Conservation (phyloP, 2,113 vertebrate species). For the Piprites chloris region DNA sequence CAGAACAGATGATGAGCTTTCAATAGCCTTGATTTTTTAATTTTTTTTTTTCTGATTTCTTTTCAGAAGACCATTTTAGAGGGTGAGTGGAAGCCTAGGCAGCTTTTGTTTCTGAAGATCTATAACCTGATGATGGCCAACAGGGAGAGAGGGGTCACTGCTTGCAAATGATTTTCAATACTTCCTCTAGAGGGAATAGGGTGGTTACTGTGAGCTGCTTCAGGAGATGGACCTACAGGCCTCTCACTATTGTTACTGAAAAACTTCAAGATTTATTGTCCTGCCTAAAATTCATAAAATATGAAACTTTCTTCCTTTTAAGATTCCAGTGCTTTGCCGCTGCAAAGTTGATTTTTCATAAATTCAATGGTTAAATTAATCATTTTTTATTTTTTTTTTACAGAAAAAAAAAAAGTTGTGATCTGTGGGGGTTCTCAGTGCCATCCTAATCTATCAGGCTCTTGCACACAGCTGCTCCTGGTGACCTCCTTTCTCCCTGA, state of each 20-base stretch:
- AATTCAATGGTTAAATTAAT: background rate
- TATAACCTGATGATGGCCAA: slow-evolving; percentile 27
- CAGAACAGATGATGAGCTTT: background rate
- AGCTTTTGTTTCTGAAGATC: slow-evolving; percentile 48
- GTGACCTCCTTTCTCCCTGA: background rate
- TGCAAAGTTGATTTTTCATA: background rate
- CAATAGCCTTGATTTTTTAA: background rate
- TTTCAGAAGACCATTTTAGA: background rate
- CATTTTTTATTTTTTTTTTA: background rate
- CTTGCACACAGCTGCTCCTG: background rate
- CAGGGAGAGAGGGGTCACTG: background rate
- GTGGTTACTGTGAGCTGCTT: background rate
- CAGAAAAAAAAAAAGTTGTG: background rate
- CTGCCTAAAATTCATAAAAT: background rate
- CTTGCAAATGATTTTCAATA: background rate
- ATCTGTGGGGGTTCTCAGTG: background rate
- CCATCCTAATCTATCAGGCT: background rate
- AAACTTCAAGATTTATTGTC: slow-evolving; percentile 19
- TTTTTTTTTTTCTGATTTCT: background rate
- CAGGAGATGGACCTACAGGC: background rate
- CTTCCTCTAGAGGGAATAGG: slow-evolving; percentile 39
- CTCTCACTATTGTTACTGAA: background rate
- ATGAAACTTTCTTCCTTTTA: background rate
- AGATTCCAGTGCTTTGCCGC: background rate
- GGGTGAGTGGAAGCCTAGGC: background rate